Percentiles rank a stretch among this genome's conserved stretches.
phyloP scores from a whole-genome alignment of 2,113 vertebrate species.

The Vanacampus margaritifer region DNA sequence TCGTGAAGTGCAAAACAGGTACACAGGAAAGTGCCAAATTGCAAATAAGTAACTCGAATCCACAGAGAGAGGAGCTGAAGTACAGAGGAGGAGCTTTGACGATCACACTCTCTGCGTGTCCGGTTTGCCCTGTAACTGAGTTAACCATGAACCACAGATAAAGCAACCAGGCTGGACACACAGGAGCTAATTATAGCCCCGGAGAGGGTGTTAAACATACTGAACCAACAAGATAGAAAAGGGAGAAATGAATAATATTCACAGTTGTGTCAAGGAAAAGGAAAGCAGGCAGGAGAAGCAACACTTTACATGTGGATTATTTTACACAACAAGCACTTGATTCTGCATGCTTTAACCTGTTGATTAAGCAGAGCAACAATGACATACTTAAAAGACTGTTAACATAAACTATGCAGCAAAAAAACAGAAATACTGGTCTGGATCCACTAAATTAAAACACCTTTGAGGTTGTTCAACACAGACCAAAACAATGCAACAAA shows the following conservation, averaged over 20 bases:
- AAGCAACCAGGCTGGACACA: constrained; percentile 29
- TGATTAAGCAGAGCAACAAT: neutral
- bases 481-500: neutral
- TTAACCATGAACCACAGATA: constrained; percentile 72
- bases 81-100: constrained; percentile 23
- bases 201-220: constrained; percentile 16
- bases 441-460: neutral
- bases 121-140: constrained; percentile 42
- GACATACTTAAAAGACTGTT: neutral
- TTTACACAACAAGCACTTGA: neutral
- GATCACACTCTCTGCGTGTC: constrained; percentile 9
- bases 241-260: neutral
- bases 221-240: constrained; percentile 21
- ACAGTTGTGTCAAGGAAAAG: neutral
- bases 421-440: neutral
- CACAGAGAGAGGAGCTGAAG: constrained; percentile 1
- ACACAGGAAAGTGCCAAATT: constrained; percentile 50
- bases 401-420: neutral
- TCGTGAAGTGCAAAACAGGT: constrained; percentile 35
- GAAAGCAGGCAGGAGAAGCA: neutral
- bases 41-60: constrained; percentile 52
- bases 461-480: neutral
- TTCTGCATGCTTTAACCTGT: constrained; percentile 36
- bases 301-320: constrained; percentile 6
- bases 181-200: constrained; percentile 55